Evolutionary conservation across 2,797 vertebrate genomes (phyloP), one percentile per base, ranked within the genome.

Genomic region (Taeniopygia guttata): DNA sequence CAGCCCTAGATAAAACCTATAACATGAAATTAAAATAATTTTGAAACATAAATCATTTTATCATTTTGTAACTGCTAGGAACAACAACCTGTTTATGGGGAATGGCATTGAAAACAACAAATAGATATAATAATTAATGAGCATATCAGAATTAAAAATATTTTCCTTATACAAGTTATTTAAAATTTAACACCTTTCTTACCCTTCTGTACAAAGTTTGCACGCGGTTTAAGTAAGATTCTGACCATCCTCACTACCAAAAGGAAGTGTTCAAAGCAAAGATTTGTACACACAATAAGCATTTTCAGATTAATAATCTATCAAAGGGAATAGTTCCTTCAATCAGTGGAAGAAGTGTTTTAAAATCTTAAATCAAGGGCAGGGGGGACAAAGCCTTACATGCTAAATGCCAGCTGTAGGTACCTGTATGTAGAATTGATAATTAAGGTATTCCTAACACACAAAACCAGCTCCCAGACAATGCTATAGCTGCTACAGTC

Each of bases 401-500:
- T 98, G 98, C 98, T 98, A 97, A 97, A 97, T 97, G 97, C 94
- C 95, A 94, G 97, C 96, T 97, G 97, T 94, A 97, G 97, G 97
- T 97, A 98, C 97, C 97, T 98, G 98, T 97, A 97, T 96, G 97
- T 96, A 98, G 97, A 98, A 97, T 94, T 76, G 88, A 97, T 97
- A 97, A 89, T 97, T 97, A 97, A 91, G 93, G 88, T 97, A 97
- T 96, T 96, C 96, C 96, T 97, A 97, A 96, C 94, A 98, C 97
- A 98, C 96, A 97, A 97, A 97, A 95, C 96, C 95, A 96, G 92
- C 85, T 96, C 97, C 96, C 94, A 95, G 95, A 96, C 94, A 96
- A 93, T 68, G 95, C 96, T 97, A 94, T 95, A 96, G 97, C 94
- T 96, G 97, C 97, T 98, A 97, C 97, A 98, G 96, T 97, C 96